Percentiles rank a stretch among this genome's conserved stretches.
These are phyloP conservation scores for Neocloeon triangulifer DNA, from an alignment of 1,140 invertebrate species.

Conservation along the genomic window DNA sequence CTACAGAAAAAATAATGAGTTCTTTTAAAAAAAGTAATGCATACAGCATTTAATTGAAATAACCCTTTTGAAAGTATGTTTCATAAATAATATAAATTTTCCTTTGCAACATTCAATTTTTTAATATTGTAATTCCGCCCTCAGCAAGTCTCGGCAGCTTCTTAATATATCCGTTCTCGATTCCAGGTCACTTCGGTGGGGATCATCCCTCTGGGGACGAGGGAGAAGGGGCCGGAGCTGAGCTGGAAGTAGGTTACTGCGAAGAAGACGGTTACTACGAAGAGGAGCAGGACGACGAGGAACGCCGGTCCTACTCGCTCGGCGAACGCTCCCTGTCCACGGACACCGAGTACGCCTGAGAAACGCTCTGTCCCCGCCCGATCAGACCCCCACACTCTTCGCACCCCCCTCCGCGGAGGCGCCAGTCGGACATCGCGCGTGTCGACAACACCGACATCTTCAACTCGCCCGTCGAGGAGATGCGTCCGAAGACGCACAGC, in stretches of 20 bases:
- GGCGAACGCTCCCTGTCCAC: constrained; percentile 37
- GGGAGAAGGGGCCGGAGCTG: not conserved
- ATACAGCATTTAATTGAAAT: too few relatives aligned
- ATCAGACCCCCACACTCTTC: too few relatives aligned
- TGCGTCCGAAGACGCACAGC: too few relatives aligned
- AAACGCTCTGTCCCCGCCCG: constrained; percentile 14
- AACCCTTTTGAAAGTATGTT: too few relatives aligned
- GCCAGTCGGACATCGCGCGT: constrained; percentile 6
- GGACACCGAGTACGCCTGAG: constrained; percentile 52
- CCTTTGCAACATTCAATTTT: too few relatives aligned
- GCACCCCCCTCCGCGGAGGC: constrained; percentile 8
- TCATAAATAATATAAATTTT: too few relatives aligned
- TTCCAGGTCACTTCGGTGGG: constrained; percentile 2
- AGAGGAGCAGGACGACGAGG: constrained; percentile 15
- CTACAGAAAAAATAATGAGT: too few relatives aligned
- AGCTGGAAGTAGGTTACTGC: too few relatives aligned
- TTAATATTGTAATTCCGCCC: too few relatives aligned
- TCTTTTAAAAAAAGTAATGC: too few relatives aligned
- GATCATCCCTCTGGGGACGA: not conserved
- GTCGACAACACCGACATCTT: constrained; percentile 1
- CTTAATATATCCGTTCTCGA: not conserved
- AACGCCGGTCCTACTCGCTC: constrained; percentile 17
- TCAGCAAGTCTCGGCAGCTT: too few relatives aligned
- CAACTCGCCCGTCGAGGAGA: too few relatives aligned
- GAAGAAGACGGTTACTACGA: constrained; percentile 11